A percentile compares a stretch with the other conserved stretches of the same genome.
Evolutionary conservation across 2,888 invertebrate species (phyloP).

Genomic region (Leucophenga maculata): DNA sequence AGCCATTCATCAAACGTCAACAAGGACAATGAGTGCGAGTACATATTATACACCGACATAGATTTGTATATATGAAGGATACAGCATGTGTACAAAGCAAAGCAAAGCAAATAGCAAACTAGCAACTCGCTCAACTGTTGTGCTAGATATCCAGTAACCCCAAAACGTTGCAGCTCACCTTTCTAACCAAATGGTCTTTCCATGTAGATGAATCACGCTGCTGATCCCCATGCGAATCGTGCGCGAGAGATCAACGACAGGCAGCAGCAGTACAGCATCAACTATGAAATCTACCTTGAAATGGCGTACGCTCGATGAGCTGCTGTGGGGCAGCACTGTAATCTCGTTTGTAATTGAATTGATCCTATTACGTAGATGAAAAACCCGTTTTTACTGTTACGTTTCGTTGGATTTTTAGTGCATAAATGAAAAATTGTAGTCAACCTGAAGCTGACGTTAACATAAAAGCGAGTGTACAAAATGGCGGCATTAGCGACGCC

Average conservation of each 20-base stretch:
- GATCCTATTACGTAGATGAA: conserved; percentile 62
- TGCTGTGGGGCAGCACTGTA: conserved; percentile 35
- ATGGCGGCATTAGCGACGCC: background rate
- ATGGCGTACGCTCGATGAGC: background rate
- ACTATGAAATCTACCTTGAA: background rate
- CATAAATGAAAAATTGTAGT: conserved; percentile 47
- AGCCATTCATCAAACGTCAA: conserved; percentile 61
- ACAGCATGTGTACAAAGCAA: background rate
- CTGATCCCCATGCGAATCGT: conserved; percentile 14
- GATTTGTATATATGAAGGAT: conserved; percentile 28
- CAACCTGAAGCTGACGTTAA: conserved; percentile 4
- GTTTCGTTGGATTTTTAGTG: conserved; percentile 39
- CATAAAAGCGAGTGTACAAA: background rate
- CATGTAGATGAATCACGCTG: conserved; percentile 45
- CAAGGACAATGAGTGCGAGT: conserved; percentile 29
- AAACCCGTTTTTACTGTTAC: conserved; percentile 53
- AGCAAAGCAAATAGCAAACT: background rate
- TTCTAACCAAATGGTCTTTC: conserved; percentile 33
- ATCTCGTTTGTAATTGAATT: conserved; percentile 63
- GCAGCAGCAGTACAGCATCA: background rate
- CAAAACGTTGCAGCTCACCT: background rate
- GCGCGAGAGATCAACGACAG: background rate
- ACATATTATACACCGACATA: conserved; percentile 35
- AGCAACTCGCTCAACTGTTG: background rate
- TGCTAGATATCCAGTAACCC: background rate